phyloP scores from a whole-genome alignment of 2,113 vertebrate species.

The Dinomys branickii region DNA sequence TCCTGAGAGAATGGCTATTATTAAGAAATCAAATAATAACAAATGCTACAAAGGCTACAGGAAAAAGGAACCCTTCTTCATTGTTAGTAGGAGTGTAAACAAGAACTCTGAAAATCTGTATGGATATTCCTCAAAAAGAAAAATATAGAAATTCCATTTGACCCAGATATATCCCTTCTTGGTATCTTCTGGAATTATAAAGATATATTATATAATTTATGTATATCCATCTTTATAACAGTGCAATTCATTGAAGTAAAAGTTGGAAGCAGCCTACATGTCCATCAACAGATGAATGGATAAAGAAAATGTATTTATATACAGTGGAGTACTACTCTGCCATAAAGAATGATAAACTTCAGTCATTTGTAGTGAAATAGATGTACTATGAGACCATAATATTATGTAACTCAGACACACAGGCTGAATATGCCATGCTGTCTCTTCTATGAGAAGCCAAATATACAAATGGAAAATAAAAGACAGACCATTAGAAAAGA shows the following conservation, averaged over 20 bases:
- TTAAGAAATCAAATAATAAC: neutral
- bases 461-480: neutral
- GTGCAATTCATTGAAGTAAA: neutral
- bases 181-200: neutral
- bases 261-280: neutral
- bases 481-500: neutral
- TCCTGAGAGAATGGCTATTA: neutral
- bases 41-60: neutral
- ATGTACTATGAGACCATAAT: neutral
- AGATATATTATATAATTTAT: neutral
- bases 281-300: neutral
- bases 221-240: neutral
- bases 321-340: neutral
- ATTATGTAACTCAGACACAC: neutral
- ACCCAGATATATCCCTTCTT: neutral
- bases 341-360: neutral
- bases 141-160: neutral
- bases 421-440: neutral
- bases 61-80: neutral
- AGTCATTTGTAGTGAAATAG: neutral
- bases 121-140: neutral
- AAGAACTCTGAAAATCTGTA: neutral
- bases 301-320: neutral
- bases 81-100: neutral
- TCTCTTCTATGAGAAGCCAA: neutral